Conservation (phyloP, 1,140 invertebrate species). For the Whitmania pigra region DNA sequence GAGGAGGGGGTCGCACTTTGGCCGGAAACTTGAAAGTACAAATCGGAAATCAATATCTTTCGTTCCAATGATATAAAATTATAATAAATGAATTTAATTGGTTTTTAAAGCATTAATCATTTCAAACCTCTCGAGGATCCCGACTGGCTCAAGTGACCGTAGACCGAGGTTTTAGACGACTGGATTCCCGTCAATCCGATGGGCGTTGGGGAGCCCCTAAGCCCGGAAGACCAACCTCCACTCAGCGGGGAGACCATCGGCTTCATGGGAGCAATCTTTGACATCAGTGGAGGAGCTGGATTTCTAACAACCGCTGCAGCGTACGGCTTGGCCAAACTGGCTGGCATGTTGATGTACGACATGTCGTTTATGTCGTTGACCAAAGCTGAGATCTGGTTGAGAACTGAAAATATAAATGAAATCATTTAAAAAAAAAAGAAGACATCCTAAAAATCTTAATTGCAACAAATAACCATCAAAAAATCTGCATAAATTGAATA, state of each 20-base stretch:
- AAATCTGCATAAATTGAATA: neutral
- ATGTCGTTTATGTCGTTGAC: constrained; percentile 23
- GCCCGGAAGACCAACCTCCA: neutral
- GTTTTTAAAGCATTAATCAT: neutral
- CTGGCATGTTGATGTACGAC: constrained; percentile 23
- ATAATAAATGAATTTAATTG: too few species aligned
- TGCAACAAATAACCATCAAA: too few species aligned
- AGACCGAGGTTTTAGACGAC: neutral
- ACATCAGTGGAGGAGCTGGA: neutral
- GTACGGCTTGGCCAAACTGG: constrained; percentile 19
- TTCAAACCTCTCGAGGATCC: neutral
- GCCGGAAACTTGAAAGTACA: too few species aligned
- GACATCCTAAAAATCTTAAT: neutral
- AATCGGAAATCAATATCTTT: neutral
- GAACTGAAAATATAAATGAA: constrained; percentile 7
- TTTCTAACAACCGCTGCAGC: neutral
- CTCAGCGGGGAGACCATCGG: neutral
- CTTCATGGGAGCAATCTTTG: neutral
- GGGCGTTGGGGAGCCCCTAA: neutral
- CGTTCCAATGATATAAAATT: too few species aligned
- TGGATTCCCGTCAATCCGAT: constrained; percentile 5
- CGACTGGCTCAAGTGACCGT: neutral
- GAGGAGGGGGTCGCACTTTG: too few species aligned
- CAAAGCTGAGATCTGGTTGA: constrained; percentile 13
- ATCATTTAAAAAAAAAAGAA: neutral